Evolutionary conservation across 2,888 invertebrate genomes (phyloP), one percentile per base, ranked within the genome.

Genomic region (Agrochola lota): DNA sequence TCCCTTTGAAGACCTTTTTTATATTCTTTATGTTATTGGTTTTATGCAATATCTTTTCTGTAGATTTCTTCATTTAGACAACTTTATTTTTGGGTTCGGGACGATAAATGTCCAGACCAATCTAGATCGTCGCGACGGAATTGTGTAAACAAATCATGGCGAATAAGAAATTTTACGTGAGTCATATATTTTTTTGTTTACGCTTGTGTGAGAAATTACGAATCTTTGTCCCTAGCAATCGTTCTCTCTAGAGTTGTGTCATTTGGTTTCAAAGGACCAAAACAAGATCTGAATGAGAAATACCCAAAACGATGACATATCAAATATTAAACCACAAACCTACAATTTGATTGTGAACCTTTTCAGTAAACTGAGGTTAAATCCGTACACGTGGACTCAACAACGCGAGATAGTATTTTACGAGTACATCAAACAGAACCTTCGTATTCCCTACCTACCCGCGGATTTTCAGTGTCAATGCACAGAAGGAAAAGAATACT

Each of bases 1-100:
- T 86, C 84, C 70, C 74, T 78, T 85, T 64, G 77, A 79, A 74
- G 74, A 83, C 72, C 86, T 83, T 88, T 80, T 74, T 74, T 77
- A 79, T 77, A 87, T 87, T 82, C 87, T 81, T 85, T 68, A 85
- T 76, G 73, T 69, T 83, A 85, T 88, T 81, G 80, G 79, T 78
- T 83, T 67, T 81, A 80, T 78, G 70, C 71, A 83, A 85, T 75
- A 69, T 67, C 12, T 63, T 77, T 63, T 71, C 62, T 67, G 43
- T 73, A 59, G 30, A 68, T 84, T 71, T 71, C 71, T 87, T 80
- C 15, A 82, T 82, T 79, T 43, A 12, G 64, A 46, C 23, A 59
- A 63, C 15, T 69, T 43, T 8, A 63, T 15, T 70, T 12, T 79
- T 63, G 17, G 30, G 59, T 26, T 55, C 55, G 23, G n/a, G n/a